These are phyloP conservation scores for Aegotheles bennettii DNA, from an alignment of 2,113 vertebrate species.

Conservation along the genomic window DNA sequence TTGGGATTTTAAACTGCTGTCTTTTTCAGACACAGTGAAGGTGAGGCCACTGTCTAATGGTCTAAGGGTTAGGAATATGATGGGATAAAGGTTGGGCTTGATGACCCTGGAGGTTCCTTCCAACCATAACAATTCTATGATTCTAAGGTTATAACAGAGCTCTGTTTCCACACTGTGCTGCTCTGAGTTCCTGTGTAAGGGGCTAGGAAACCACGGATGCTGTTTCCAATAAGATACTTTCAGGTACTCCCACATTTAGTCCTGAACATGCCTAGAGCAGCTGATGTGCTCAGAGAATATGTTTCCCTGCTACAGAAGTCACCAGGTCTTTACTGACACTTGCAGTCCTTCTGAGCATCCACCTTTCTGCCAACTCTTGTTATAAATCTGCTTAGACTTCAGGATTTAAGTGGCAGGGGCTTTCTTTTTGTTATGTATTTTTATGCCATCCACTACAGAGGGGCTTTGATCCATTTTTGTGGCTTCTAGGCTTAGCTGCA, in stretches of 20 bases:
- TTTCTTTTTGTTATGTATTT: background rate
- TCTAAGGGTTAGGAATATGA: no score
- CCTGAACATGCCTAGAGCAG: background rate
- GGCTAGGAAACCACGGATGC: background rate
- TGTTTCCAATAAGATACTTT: background rate
- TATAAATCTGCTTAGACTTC: background rate
- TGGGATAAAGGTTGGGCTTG: no score
- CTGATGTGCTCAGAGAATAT: background rate
- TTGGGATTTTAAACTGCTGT: no score
- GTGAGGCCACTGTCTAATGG: no score
- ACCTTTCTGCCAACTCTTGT: background rate
- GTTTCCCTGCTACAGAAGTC: background rate
- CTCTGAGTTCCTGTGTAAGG: background rate
- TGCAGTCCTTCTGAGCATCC: background rate
- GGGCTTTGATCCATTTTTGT: background rate
- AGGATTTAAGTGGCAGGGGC: background rate
- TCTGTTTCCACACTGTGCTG: background rate
- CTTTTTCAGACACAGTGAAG: no score
- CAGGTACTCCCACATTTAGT: background rate
- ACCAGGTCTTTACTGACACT: background rate
- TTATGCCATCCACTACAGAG: background rate
- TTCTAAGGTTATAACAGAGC: background rate
- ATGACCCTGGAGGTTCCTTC: no score
- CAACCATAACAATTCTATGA: no score
- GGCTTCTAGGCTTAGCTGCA: background rate